These are phyloP conservation scores for Siderastrea radians DNA, from an alignment of 92 coral and sea anemone species.

Conservation along the genomic window DNA sequence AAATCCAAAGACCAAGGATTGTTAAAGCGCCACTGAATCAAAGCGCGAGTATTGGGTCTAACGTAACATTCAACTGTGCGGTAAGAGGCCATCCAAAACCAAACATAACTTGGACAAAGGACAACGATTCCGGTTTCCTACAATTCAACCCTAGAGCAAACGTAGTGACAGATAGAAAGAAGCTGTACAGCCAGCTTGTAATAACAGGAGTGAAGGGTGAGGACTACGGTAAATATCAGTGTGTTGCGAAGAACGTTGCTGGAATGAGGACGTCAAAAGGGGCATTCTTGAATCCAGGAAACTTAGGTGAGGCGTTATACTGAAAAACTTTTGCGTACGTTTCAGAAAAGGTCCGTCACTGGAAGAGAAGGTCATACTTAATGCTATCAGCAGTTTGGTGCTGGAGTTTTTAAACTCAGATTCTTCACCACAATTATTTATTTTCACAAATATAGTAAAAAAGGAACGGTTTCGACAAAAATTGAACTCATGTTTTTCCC, in stretches of 20 bases:
- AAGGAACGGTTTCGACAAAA: too few relatives aligned
- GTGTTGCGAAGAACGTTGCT: not conserved
- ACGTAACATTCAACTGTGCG: slow-evolving; percentile 2
- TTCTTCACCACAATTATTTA: too few relatives aligned
- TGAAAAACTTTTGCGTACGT: too few relatives aligned
- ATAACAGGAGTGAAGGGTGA: slow-evolving; percentile 1
- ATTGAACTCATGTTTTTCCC: too few relatives aligned
- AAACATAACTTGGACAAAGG: slow-evolving; percentile 12
- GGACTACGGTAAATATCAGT: not conserved
- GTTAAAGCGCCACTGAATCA: slow-evolving; percentile 10
- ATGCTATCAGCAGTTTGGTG: too few relatives aligned
- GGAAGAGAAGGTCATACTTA: too few relatives aligned
- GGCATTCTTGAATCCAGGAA: not conserved
- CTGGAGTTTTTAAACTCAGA: too few relatives aligned
- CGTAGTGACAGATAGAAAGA: not conserved
- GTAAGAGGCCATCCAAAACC: slow-evolving; percentile 21
- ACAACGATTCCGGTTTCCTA: not conserved
- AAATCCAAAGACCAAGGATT: not conserved
- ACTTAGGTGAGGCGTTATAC: not conserved
- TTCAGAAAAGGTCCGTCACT: too few relatives aligned
- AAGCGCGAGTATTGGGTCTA: not conserved
- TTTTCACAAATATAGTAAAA: too few relatives aligned
- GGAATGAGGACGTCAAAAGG: not conserved
- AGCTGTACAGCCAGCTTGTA: not conserved
- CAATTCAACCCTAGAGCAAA: not conserved